Evolutionary conservation across 92 coral and sea anemone genomes (phyloP), one percentile per base, ranked within the genome.

Genomic region (Zoanthus solanderi): DNA sequence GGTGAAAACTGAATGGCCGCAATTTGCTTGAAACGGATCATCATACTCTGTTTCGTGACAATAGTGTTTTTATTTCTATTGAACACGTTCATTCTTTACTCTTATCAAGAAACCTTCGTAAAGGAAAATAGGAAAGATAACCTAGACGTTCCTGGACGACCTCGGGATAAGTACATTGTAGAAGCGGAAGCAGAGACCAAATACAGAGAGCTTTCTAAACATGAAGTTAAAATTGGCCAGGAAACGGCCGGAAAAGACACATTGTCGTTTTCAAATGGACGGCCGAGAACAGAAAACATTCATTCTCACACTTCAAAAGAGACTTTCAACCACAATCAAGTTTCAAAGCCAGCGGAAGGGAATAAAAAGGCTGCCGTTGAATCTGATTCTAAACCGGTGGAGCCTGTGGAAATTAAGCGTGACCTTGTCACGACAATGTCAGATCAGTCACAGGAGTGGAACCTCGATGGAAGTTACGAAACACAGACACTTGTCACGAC

Each of bases 61-160:
- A 10, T 75, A 48, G 15, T 12, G 4, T 75, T 73, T 60, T 68
- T 65, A 17, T 82, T 67, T 75, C 60, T 75, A 17, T 75, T 75
- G 47, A 75, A 75, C 79, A 75, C 79, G 9, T 75, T 46, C 18
- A 17, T 75, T 12, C 61, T 75, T 23, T 12, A 75, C 30, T 44
- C 37, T 28, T 57, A 75, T 75, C 79, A 75, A 75, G 79, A 75
- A 23, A 44, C 14, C 3, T 47, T 46, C 18, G 47, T 75, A 54
- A 18, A 48, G 12, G 31, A 9, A 16, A 58, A 75, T n/a, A 75
- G 60, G 14, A 47, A 47, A 75, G 60, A 75, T 17, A 75, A 4
- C 14, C 30, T 6, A 74, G 56, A 74, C 6, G 7, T 13, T 17
- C 47, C 3, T 45, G 50, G 6, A 74, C 57, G 18, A 46, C 29